Conservation (phyloP, 2,888 invertebrate species). For the Epiblema foenella region DNA sequence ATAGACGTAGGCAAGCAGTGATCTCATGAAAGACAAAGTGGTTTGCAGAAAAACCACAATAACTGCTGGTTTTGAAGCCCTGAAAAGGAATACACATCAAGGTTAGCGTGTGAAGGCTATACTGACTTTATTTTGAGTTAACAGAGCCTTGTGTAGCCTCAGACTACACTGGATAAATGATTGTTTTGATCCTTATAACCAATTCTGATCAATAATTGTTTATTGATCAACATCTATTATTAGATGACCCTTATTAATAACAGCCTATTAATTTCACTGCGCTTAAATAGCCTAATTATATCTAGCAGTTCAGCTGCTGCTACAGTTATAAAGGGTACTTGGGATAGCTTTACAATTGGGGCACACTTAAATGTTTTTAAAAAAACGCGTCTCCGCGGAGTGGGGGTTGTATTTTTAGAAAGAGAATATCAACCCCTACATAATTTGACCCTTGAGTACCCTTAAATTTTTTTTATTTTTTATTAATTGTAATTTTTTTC, state of each 20-base stretch:
- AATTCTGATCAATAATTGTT: conserved; percentile 38
- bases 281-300: not conserved
- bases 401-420: too few relatives aligned
- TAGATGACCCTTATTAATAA: conserved; percentile 35
- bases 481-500: too few relatives aligned
- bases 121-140: not conserved
- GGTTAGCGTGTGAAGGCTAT: conserved; percentile 11
- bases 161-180: not conserved
- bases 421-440: too few relatives aligned
- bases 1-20: conserved; percentile 9
- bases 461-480: too few relatives aligned
- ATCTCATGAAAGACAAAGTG: conserved; percentile 39
- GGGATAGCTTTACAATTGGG: too few relatives aligned
- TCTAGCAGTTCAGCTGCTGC: conserved; percentile 2
- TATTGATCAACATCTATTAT: conserved; percentile 35
- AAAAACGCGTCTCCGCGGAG: too few relatives aligned
- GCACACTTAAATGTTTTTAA: too few relatives aligned
- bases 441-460: too few relatives aligned
- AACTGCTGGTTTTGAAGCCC: conserved; percentile 19
- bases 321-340: not conserved
- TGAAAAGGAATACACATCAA: conserved; percentile 6
- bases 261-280: conserved; percentile 6
- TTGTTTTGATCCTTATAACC: conserved; percentile 39
- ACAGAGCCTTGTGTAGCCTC: not conserved
- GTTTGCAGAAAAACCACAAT: conserved; percentile 19